A percentile compares a stretch with the other conserved stretches of the same genome.
These are phyloP conservation scores for Chymomyza costata DNA, from an alignment of 1,140 invertebrate species.

Conservation along the genomic window DNA sequence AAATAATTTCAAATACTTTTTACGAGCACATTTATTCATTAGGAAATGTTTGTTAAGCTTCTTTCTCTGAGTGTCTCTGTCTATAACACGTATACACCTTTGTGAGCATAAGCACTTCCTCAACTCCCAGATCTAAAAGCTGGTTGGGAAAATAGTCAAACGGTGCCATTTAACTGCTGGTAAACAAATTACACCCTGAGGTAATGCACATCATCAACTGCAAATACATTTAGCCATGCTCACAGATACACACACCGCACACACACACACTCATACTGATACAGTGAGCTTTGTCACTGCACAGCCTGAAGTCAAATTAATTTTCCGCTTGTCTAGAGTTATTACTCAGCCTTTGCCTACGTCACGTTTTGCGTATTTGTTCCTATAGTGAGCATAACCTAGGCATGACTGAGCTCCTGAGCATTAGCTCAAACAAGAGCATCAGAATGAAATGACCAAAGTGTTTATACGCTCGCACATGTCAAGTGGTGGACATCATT, in stretches of 20 bases:
- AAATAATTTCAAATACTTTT: no score
- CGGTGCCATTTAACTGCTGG: conserved; percentile 11
- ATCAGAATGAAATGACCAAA: no score
- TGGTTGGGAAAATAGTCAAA: neutral
- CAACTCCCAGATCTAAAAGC: no score
- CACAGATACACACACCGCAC: neutral
- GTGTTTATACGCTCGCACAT: conserved; percentile 26
- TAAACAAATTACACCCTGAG: conserved; percentile 55
- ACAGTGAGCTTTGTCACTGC: conserved; percentile 41
- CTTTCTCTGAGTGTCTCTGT: no score
- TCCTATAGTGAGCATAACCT: no score
- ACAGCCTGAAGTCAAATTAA: conserved; percentile 64
- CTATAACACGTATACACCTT: no score
- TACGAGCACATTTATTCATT: no score
- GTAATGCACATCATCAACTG: conserved; percentile 33
- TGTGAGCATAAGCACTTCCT: no score
- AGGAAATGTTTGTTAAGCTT: no score
- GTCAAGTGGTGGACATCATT: conserved; percentile 13
- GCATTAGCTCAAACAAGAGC: no score
- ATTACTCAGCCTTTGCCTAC: conserved; percentile 58
- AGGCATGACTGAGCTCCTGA: no score
- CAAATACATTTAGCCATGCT: conserved; percentile 20
- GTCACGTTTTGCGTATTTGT: conserved; percentile 20
- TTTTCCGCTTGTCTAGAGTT: conserved; percentile 71
- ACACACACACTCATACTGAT: neutral